Conservation (phyloP, 1,140 invertebrate species). For the Mesaphorura yosii region DNA sequence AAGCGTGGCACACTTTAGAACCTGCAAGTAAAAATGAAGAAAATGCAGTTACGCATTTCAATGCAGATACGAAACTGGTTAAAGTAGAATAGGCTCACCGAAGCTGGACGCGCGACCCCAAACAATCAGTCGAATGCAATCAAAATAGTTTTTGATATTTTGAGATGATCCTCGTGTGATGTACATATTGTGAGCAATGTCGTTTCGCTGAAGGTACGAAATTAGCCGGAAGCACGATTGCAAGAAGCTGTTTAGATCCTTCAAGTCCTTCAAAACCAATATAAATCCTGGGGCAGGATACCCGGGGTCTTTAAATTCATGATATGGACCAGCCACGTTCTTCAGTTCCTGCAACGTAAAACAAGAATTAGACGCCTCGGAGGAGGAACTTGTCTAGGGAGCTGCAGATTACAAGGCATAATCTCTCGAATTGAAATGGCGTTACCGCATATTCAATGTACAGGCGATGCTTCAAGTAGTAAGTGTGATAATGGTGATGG, state of each 20-base stretch:
- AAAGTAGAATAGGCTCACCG: conserved; percentile 30
- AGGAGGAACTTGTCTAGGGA: not conserved
- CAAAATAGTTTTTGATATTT: conserved; percentile 21
- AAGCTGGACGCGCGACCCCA: conserved; percentile 47
- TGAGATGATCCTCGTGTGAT: conserved; percentile 45
- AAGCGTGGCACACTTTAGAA: conserved; percentile 43
- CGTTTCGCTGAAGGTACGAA: conserved; percentile 42
- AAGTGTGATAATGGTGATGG: conserved; percentile 64
- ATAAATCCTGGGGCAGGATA: conserved; percentile 52
- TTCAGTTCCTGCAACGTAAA: conserved; percentile 34
- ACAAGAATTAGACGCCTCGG: not conserved
- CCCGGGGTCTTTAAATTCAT: conserved; percentile 36
- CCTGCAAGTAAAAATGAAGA: conserved; percentile 33
- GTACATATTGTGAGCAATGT: conserved; percentile 56
- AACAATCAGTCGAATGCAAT: conserved; percentile 47
- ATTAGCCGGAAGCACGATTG: conserved; percentile 35
- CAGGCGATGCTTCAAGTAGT: conserved; percentile 51
- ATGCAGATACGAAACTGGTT: not conserved
- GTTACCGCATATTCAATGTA: conserved; percentile 52
- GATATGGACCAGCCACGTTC: conserved; percentile 41
- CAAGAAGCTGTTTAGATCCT: conserved; percentile 37
- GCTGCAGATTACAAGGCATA: not conserved
- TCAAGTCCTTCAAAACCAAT: conserved; percentile 42
- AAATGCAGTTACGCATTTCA: not conserved
- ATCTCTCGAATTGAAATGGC: conserved; percentile 23